Percentiles rank a stretch among this genome's conserved stretches.
Evolutionary conservation across 2,113 vertebrate genomes (phyloP).

Genomic region (Muscicapa adusta): DNA sequence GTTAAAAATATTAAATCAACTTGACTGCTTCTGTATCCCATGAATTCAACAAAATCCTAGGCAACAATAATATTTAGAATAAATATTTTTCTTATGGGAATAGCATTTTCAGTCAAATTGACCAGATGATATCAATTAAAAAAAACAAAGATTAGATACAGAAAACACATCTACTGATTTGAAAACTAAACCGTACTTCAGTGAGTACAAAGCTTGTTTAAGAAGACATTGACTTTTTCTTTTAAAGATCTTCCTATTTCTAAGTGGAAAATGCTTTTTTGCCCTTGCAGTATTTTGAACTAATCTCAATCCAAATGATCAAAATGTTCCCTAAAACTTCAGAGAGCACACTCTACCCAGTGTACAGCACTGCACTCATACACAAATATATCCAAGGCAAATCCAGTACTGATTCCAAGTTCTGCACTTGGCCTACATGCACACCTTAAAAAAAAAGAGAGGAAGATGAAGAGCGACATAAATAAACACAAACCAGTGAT

Average conservation of each 20-base stretch:
- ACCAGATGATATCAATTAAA: slow-evolving; percentile 55
- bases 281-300: not conserved
- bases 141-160: slow-evolving; percentile 7
- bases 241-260: not conserved
- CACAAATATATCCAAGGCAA: not conserved
- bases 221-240: not conserved
- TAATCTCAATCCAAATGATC: not conserved
- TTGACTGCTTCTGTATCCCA: slow-evolving; percentile 31
- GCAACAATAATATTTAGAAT: slow-evolving; percentile 65
- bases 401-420: not conserved
- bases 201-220: not conserved
- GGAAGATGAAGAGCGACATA: not conserved
- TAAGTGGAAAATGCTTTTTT: not conserved
- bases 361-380: not conserved
- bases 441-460: not conserved
- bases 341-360: not conserved
- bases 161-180: not conserved
- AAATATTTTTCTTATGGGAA: slow-evolving; percentile 53
- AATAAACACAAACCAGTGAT: slow-evolving; percentile 15
- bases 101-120: slow-evolving; percentile 42
- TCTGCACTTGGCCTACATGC: not conserved
- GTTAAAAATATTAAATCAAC: slow-evolving; percentile 32
- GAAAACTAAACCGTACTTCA: not conserved
- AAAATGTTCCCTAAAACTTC: not conserved
- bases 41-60: slow-evolving; percentile 56